These are phyloP conservation scores for Arnoldichthys spilopterus DNA, from an alignment of 2,797 vertebrate species.

Conservation along the genomic window DNA sequence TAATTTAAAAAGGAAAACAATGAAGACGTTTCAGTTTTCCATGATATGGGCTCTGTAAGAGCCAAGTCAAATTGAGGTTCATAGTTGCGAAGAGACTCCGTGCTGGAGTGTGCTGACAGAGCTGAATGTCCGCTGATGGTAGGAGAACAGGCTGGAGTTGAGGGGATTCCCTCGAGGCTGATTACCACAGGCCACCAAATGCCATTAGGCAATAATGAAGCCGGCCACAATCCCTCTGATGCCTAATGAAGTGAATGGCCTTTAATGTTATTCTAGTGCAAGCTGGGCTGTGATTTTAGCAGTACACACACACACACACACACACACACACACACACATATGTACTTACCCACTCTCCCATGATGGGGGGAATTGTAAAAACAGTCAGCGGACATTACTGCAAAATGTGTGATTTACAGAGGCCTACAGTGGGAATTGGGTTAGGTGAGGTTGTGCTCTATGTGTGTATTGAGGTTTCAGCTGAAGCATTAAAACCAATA, in stretches of 20 bases:
- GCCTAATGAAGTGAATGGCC: constrained; percentile 73
- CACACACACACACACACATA: constrained; percentile 12
- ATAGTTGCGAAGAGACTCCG: not conserved
- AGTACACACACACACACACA: constrained; percentile 68
- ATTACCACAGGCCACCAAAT: constrained; percentile 76
- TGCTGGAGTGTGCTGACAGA: constrained; percentile 44
- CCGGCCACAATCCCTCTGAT: constrained; percentile 66
- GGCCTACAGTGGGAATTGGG: constrained; percentile 30
- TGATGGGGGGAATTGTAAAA: constrained; percentile 42
- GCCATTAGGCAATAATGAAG: constrained; percentile 75
- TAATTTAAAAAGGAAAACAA: not conserved
- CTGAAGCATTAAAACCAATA: constrained; percentile 51
- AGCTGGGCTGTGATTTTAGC: constrained; percentile 46
- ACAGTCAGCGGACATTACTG: constrained; percentile 36
- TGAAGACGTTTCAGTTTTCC: not conserved
- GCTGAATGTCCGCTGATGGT: constrained; percentile 41
- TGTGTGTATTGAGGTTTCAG: constrained; percentile 47
- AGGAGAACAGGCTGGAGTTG: constrained; percentile 32
- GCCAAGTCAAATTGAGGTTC: constrained; percentile 3
- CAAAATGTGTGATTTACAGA: constrained; percentile 52
- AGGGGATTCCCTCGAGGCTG: constrained; percentile 61
- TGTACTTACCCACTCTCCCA: constrained; percentile 19
- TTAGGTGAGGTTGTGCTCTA: constrained; percentile 35
- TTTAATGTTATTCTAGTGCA: constrained; percentile 70
- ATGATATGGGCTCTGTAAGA: not conserved